phyloP scores from a whole-genome alignment of 2,113 vertebrate genomes.

The Protobothrops mucrosquamatus region DNA sequence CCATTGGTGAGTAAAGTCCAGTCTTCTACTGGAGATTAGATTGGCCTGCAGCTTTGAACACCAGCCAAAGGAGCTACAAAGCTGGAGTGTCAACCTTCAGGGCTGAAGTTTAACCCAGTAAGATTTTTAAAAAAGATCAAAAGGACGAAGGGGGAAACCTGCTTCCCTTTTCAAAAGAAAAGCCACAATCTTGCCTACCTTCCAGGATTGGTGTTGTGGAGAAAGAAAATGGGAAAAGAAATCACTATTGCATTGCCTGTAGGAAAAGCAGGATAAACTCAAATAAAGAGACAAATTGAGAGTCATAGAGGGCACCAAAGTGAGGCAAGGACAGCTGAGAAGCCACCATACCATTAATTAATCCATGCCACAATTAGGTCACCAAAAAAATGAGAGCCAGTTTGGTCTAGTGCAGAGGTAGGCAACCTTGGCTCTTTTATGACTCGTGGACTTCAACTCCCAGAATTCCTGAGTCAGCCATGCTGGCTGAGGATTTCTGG shows the following conservation, averaged over 20 bases:
- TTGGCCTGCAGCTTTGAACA: not conserved
- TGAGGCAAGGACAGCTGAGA: not conserved
- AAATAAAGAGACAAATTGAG: not conserved
- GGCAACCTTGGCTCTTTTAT: no score
- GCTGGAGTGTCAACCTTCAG: not conserved
- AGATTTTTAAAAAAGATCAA: not conserved
- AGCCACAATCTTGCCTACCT: not conserved
- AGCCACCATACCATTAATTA: not conserved
- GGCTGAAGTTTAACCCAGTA: not conserved
- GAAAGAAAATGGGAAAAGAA: not conserved
- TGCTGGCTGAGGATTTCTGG: no score
- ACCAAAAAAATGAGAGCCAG: not conserved
- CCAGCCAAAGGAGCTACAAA: not conserved
- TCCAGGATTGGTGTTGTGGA: not conserved
- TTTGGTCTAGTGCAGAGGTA: no score
- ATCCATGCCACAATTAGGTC: not conserved
- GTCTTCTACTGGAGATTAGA: not conserved
- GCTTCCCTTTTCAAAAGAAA: not conserved
- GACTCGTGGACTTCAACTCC: no score
- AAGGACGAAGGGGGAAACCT: not conserved
- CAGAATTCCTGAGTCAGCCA: no score
- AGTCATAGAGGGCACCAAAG: not conserved
- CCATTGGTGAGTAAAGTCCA: not conserved
- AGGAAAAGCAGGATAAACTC: not conserved
- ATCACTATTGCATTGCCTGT: not conserved